Base-by-base conservation (phyloP, 2,113 vertebrate species). In the Strix uralensis region DNA sequence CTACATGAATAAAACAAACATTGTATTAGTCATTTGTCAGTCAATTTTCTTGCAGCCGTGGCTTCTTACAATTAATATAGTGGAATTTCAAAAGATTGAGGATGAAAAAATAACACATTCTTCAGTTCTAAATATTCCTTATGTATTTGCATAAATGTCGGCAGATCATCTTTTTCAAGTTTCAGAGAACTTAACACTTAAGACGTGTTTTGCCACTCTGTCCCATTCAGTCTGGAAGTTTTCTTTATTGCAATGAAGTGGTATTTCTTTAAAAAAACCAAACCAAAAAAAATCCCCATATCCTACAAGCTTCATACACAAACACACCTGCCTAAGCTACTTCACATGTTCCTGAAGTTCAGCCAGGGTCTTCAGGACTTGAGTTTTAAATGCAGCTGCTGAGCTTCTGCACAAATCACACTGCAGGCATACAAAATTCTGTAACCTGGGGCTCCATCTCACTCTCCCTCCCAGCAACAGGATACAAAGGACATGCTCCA, bases 1-100 rank as follows among this genome's bases (percentile, higher is more conserved):
- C 99, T 99, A 94, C 34, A 90, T 44, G 73, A 95, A 96, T 30
- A 95, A 95, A 97, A 84, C 38, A 94, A 97, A 96, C 84, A 81
- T 46, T 44, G 75, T 49, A 90, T 90, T 91, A 82, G 89, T 71
- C 23, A 94, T 55, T 23, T 90, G 38, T 86, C 80, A 61, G 52
- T 27, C 15, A 58, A 66, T 59, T 42, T 86, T 61, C 65, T 82
- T 92, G 69, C 81, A 81, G 54, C 57, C 92, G 38, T 65, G 30
- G n/a, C 61, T 92, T 91, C 49, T 51, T 63, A 63, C 5, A 59
- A 44, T 49, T 82, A 61, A 63, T 36, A 57, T 2, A 38, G 29
- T 46, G 15, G 40, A 65, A 69, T 72, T 91, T 57, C 19, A 32
- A 49, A 77, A 86, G 36, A 85, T 0, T 49, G 38, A 92, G 25